Base-by-base conservation (phyloP, 2,797 vertebrate species). In the Eulemur rubriventer region DNA sequence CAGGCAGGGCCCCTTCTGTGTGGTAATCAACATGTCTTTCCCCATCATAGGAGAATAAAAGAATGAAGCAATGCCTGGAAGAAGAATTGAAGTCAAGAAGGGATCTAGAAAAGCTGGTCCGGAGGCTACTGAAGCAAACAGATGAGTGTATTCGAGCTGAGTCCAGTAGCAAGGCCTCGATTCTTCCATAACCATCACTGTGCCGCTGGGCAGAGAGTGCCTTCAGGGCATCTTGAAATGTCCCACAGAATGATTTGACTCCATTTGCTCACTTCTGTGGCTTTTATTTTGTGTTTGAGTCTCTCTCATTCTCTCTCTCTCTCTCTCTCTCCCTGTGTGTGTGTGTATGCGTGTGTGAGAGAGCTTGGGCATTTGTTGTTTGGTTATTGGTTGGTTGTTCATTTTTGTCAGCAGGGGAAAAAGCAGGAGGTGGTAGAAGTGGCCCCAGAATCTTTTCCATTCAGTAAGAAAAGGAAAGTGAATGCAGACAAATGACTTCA, bases 21-120 rank as follows among this genome's bases (percentile, higher is more conserved):
- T 76, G 26, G 72, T 67, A 92, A 93, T 88, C 43, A 43, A 67
- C 14, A 46, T 81, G 10, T 24, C 61, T 96, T 94, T 95, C 87
- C 24, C 26, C 46, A 63, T 95, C 33, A 0, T 97, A 99, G 99
- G 99, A 99, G 98, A 99, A 99, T 92, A 99, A 99, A 98, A 99
- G 99, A 98, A 99, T 99, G 99, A 99, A 99, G 89, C 99, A 99
- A 97, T 99, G 99, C 97, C 98, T 99, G 98, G 99, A 99, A 97
- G 99, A 99, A 98, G 99, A 99, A 98, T 98, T 99, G 98, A 99
- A 99, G 98, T 99, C 99, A 65, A 99, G 99, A 94, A 99, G 99
- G 98, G 99, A 99, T 94, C 98, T 99, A 65, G 99, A 99, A 98
- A 99, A 99, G 90, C 97, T 99, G 86, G 99, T 99, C 59, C 98